Percentiles rank a stretch among this genome's conserved stretches.
Evolutionary conservation across 1,140 invertebrate species (phyloP).

Genomic region (Periplaneta americana): DNA sequence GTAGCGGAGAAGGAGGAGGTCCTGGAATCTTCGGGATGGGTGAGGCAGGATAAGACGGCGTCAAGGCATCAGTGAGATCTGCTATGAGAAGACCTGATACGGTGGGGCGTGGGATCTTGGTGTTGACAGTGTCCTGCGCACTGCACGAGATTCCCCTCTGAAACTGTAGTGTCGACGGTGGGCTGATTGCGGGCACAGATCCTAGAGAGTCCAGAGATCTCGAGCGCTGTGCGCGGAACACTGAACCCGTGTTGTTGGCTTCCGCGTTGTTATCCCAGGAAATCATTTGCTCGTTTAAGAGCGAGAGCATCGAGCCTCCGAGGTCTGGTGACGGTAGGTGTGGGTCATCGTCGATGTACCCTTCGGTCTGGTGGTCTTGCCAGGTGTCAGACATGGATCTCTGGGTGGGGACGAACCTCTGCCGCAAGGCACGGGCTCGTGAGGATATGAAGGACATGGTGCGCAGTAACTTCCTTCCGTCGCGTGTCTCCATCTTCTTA

Average conservation of each 20-base stretch:
- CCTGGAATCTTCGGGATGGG: neutral
- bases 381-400: conserved; percentile 26
- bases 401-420: conserved; percentile 25
- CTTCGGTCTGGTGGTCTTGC: conserved; percentile 21
- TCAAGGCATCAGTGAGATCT: neutral
- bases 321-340: conserved; percentile 25
- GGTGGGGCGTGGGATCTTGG: neutral
- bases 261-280: neutral
- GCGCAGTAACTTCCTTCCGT: conserved; percentile 14
- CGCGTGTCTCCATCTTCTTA: conserved; percentile 15
- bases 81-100: neutral
- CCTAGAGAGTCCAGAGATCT: conserved; percentile 18
- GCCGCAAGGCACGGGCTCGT: conserved; percentile 23
- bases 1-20: neutral
- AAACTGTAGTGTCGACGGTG: neutral
- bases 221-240: conserved; percentile 18
- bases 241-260: neutral
- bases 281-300: conserved; percentile 13
- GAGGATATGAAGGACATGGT: conserved; percentile 21
- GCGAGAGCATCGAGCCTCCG: conserved; percentile 20
- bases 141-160: neutral
- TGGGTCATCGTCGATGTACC: conserved; percentile 17
- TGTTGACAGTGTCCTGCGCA: neutral
- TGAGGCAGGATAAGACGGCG: neutral
- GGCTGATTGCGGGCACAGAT: neutral